A percentile compares a stretch with the other conserved stretches of the same genome.
These are phyloP conservation scores for Kryphioiulus occultus DNA, from an alignment of 2,888 invertebrate genomes.

Conservation along the genomic window DNA sequence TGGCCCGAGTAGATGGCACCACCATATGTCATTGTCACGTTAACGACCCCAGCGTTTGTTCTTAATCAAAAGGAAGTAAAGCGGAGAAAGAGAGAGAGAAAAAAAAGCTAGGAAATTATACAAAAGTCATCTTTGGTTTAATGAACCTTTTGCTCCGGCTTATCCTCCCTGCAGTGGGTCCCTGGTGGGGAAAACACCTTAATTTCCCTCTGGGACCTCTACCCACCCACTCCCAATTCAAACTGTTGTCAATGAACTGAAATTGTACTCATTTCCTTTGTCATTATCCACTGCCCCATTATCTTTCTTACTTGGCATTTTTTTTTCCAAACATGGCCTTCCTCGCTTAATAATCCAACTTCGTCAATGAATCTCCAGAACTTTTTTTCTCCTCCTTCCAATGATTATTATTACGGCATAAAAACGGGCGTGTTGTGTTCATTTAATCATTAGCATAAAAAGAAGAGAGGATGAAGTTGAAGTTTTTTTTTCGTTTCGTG, in stretches of 20 bases:
- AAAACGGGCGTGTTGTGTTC: conserved; percentile 9
- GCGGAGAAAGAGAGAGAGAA: background rate
- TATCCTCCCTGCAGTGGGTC: background rate
- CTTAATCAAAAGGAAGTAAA: background rate
- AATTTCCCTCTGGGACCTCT: background rate
- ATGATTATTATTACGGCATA: background rate
- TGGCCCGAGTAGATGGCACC: background rate
- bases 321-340: background rate
- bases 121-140: conserved; percentile 14
- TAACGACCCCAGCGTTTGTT: background rate
- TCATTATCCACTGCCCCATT: background rate
- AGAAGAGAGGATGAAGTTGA: background rate
- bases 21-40: background rate
- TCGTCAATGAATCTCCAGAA: background rate
- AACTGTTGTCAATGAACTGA: conserved; percentile 3
- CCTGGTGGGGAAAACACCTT: background rate
- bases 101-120: background rate
- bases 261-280: conserved; percentile 23
- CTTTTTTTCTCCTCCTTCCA: background rate
- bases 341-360: background rate
- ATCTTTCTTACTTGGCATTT: background rate
- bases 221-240: background rate
- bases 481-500: background rate
- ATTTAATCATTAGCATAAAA: conserved; percentile 21
- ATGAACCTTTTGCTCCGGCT: background rate